These are phyloP conservation scores for Ommatoiulus sabulosus DNA, from an alignment of 2,888 invertebrate species.

Conservation along the genomic window DNA sequence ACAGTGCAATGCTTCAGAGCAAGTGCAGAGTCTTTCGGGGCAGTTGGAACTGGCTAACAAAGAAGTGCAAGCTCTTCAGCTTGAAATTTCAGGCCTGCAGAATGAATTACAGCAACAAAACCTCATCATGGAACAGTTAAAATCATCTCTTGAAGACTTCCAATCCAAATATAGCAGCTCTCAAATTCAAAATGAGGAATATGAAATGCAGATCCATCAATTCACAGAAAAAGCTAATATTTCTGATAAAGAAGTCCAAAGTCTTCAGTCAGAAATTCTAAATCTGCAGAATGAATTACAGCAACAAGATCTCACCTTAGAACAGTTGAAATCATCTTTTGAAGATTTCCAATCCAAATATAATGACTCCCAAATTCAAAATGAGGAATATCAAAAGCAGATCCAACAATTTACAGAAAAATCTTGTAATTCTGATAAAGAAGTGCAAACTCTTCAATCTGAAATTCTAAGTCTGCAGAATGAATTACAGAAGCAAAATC, in stretches of 20 bases:
- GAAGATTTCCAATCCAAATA: not conserved
- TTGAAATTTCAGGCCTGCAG: not conserved
- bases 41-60: constrained; percentile 17
- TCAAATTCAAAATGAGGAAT: not conserved
- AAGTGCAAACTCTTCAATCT: constrained; percentile 18
- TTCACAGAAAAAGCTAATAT: not conserved
- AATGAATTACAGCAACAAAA: not conserved
- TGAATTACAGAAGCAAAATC: no score
- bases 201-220: not conserved
- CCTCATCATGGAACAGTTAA: not conserved
- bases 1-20: not conserved
- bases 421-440: not conserved
- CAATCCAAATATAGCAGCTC: not conserved
- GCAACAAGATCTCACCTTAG: no score
- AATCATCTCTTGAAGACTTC: not conserved
- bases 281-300: no score
- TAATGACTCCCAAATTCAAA: not conserved
- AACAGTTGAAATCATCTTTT: not conserved
- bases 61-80: not conserved
- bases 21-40: constrained; percentile 14
- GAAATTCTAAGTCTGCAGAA: not conserved
- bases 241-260: no score
- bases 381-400: not conserved
- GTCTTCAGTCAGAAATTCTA: no score
- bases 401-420: constrained; percentile 15